Base-by-base conservation (phyloP, 2,888 invertebrate genomes). In the Chymomyza caudatula region DNA sequence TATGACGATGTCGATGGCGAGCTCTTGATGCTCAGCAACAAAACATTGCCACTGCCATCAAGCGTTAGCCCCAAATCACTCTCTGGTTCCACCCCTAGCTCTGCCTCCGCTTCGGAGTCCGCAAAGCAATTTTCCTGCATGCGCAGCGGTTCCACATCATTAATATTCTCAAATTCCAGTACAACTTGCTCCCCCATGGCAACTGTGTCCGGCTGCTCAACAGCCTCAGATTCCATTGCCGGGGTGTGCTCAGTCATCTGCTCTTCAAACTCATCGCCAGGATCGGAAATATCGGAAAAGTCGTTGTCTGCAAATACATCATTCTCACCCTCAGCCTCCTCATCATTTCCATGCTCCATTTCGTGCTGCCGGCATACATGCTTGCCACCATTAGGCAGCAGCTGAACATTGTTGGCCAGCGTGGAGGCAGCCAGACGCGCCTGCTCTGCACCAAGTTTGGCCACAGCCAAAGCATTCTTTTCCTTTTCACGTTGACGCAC, bases 401-500 rank as follows among this genome's bases (percentile, higher is more conserved):
- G 17, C 29, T 37, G 11, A 37, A 11, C 22, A 5, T 91, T 91
- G 22, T 53, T 47, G 1, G 29, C 51, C 56, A 59, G 59, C 67
- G 91, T 91, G 73, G 91, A 92, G 82, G 92, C 92, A 68, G 91
- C 91, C 60, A 65, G 59, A 2, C 92, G 91, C 1, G 86, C 78
- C 58, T 88, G 89, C 61, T 89, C 89, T 65, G 92, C 93, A 11
- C 82, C 77, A 88, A 90, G 65, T 72, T 93, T 94, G 0, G 96
- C 96, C 60, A 96, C 93, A 29, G 96, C 96, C 15, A 94, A 94
- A 0, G 96, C 96, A 69, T 95, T 95, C 29, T 94, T 94, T 88
- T 96, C 96, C 69, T 94, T 94, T 83, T 97, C 96, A 2, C 94
- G 91, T 88, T 96, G 96, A 1, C 94, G 91, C 0, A 98, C 96